These are phyloP conservation scores for Teleogryllus occipitalis DNA, from an alignment of 1,140 invertebrate species.

Conservation along the genomic window DNA sequence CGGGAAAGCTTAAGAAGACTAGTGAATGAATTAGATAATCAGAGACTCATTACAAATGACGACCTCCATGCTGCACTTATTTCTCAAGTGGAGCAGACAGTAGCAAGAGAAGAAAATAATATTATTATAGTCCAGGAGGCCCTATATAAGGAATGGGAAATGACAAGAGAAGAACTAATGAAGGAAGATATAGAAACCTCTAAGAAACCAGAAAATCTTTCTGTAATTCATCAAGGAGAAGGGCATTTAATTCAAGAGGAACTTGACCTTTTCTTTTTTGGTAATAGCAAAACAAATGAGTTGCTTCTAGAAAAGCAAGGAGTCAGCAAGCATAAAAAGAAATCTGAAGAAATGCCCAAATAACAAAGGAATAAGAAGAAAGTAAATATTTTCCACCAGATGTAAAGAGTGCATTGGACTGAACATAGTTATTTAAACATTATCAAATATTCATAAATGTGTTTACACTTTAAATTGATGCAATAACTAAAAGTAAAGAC, in stretches of 20 bases:
- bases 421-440: not conserved
- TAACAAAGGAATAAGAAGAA: conserved; percentile 37
- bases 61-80: conserved; percentile 18
- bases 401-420: conserved; percentile 26
- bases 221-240: conserved; percentile 50
- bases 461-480: not conserved
- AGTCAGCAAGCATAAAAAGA: conserved; percentile 18
- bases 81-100: conserved; percentile 28
- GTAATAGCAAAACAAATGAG: conserved; percentile 64
- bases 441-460: not conserved
- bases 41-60: conserved; percentile 16
- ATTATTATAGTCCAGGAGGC: conserved; percentile 10
- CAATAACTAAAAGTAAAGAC: no score
- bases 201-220: conserved; percentile 39
- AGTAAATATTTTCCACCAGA: conserved; percentile 59
- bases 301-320: conserved; percentile 49
- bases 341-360: no score
- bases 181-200: conserved; percentile 47
- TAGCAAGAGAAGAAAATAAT: conserved; percentile 32
- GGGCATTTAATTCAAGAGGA: conserved; percentile 49
- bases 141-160: conserved; percentile 48
- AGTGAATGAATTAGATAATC: conserved; percentile 18
- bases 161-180: conserved; percentile 45
- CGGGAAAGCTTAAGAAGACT: conserved; percentile 27
- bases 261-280: conserved; percentile 66